A percentile compares a stretch with the other conserved stretches of the same genome.
Conservation (phyloP, 2,888 invertebrate genomes). For the Thereva nobilitata region DNA sequence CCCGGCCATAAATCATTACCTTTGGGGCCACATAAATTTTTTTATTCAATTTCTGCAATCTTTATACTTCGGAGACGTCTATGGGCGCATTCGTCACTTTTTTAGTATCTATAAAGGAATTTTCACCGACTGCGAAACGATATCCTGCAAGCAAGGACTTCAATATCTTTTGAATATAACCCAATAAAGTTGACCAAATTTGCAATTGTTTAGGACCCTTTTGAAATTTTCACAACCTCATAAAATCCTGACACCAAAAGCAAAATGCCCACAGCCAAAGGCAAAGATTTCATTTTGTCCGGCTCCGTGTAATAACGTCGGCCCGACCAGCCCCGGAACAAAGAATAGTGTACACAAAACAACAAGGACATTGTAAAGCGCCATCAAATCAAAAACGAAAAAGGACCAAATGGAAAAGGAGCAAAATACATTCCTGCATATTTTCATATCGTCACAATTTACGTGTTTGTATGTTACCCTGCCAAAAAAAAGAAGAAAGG, state of each 20-base stretch:
- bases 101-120: no score
- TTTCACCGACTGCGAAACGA: no score
- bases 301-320: slow-evolving; percentile 1
- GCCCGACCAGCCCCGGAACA: slow-evolving; percentile 10
- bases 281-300: slow-evolving; percentile 23
- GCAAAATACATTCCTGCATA: slow-evolving; percentile 38
- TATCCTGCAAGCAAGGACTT: no score
- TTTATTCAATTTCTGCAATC: no score
- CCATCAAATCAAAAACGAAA: slow-evolving; percentile 39
- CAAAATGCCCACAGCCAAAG: slow-evolving; percentile 26
- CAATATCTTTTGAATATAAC: slow-evolving; percentile 3
- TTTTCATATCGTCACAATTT: slow-evolving; percentile 40
- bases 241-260: slow-evolving; percentile 32
- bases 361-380: slow-evolving; percentile 36
- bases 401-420: slow-evolving; percentile 18
- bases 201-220: slow-evolving; percentile 27
- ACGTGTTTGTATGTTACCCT: slow-evolving; percentile 38
- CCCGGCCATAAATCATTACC: no score
- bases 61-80: no score
- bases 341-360: slow-evolving; percentile 15
- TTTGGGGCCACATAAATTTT: no score
- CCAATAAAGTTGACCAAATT: slow-evolving; percentile 35
- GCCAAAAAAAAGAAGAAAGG: slow-evolving; percentile 20
- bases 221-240: slow-evolving; percentile 32
- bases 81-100: no score